These are phyloP conservation scores for Pedionomus torquatus DNA, from an alignment of 2,113 vertebrate species.

Conservation along the genomic window DNA sequence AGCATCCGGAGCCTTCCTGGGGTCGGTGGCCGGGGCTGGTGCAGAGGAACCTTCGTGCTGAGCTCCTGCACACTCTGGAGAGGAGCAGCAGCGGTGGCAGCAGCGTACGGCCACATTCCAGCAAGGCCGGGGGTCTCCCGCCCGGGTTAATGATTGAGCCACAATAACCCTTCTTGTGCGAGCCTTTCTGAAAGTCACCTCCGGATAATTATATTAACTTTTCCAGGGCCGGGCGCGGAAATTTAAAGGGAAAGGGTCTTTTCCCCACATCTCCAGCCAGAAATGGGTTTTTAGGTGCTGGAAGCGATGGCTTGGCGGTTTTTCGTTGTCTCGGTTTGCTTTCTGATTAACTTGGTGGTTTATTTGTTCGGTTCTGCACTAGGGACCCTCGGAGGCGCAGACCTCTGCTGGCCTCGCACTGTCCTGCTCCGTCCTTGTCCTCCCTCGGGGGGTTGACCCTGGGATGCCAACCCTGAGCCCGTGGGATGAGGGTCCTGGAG, in stretches of 20 bases:
- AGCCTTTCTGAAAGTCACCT: conserved; percentile 28
- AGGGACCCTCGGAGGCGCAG: fast-evolving
- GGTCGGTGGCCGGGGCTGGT: background rate
- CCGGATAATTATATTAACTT: background rate
- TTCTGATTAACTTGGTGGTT: fast-evolving
- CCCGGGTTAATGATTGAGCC: conserved; percentile 69
- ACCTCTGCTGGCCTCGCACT: background rate
- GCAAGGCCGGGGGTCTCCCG: conserved; percentile 16
- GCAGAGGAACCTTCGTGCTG: background rate
- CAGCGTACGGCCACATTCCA: conserved; percentile 13
- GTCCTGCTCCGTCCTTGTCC: fast-evolving
- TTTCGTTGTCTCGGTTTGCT: background rate
- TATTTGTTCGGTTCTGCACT: fast-evolving
- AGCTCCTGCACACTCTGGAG: background rate
- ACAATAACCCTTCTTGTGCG: conserved; percentile 17
- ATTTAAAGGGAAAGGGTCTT: background rate
- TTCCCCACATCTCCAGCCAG: background rate
- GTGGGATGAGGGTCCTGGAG: fast-evolving
- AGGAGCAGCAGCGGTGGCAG: background rate
- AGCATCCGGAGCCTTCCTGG: fast-evolving
- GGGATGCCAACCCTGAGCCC: background rate
- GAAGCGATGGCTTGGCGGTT: background rate
- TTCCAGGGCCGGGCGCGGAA: background rate
- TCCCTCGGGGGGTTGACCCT: fast-evolving
- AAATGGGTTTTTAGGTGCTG: fast-evolving